Evolutionary conservation across 1,140 invertebrate species (phyloP).

Genomic region (Lerema accius): DNA sequence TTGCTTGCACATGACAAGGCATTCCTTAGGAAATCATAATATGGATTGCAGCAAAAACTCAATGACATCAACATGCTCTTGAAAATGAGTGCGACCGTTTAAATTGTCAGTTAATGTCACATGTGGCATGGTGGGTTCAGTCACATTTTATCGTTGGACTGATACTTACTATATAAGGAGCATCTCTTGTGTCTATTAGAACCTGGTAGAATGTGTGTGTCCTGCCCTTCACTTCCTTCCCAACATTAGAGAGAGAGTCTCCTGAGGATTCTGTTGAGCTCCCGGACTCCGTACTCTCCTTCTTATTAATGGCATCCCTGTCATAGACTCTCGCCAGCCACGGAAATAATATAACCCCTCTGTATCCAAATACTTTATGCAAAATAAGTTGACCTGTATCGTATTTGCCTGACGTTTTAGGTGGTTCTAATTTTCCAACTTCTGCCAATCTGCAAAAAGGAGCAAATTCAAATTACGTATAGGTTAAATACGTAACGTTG

Average conservation of each 20-base stretch:
- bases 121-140: slow-evolving; percentile 23
- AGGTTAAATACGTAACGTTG: slow-evolving; percentile 66
- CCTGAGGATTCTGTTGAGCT: slow-evolving; percentile 54
- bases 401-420: slow-evolving; percentile 95
- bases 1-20: not conserved
- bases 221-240: slow-evolving; percentile 94
- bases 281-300: slow-evolving; percentile 60
- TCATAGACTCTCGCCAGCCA: slow-evolving; percentile 98
- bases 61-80: slow-evolving; percentile 16
- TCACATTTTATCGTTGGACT: slow-evolving; percentile 1
- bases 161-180: slow-evolving; percentile 95
- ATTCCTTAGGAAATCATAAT: not conserved
- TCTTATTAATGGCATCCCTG: slow-evolving; percentile 88
- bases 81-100: not conserved
- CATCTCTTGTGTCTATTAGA: slow-evolving; percentile 97
- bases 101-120: slow-evolving; percentile 14
- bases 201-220: slow-evolving; percentile 98
- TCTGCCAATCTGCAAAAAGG: slow-evolving; percentile 81
- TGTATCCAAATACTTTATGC: slow-evolving; percentile 97
- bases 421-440: slow-evolving; percentile 87
- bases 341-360: slow-evolving; percentile 97
- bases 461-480: slow-evolving; percentile 37
- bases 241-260: slow-evolving; percentile 83
- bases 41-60: slow-evolving; percentile 12
- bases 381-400: slow-evolving; percentile 97